Evolutionary conservation across 2,113 vertebrate genomes (phyloP).

Genomic region (Microcebus jonahi): DNA sequence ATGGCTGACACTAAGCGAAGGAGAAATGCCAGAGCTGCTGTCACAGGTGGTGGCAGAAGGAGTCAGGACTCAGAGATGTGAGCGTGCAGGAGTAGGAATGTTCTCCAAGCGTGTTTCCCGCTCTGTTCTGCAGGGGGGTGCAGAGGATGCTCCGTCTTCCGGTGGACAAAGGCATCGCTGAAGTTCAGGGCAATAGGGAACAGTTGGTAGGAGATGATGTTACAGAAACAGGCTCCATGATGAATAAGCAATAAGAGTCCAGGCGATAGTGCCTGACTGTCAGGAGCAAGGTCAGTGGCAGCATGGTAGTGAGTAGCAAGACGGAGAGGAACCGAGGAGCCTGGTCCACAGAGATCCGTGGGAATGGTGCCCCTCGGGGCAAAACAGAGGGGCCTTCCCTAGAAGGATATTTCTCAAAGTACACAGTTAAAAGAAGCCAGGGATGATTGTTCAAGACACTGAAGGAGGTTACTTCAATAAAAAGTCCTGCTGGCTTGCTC

Average conservation of each 20-base stretch:
- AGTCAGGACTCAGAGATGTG: background rate
- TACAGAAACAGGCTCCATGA: background rate
- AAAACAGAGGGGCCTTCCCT: background rate
- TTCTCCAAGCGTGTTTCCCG: background rate
- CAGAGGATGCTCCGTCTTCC: background rate
- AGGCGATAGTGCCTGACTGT: background rate
- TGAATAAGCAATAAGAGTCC: background rate
- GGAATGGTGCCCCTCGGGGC: background rate
- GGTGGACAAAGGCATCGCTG: background rate
- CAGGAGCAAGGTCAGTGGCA: background rate
- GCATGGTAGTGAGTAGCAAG: background rate
- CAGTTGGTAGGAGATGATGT: background rate
- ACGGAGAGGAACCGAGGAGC: background rate
- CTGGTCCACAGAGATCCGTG: background rate
- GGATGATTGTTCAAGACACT: background rate
- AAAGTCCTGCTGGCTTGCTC: background rate
- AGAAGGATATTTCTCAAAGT: background rate
- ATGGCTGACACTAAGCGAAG: background rate
- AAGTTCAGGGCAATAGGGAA: background rate
- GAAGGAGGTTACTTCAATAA: background rate
- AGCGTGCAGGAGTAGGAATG: rapidly evolving
- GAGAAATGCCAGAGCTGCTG: background rate
- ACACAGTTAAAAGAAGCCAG: background rate
- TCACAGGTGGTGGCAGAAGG: background rate
- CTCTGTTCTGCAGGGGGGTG: background rate